phyloP scores from a whole-genome alignment of 2,797 vertebrate species.

The Alca torda region DNA sequence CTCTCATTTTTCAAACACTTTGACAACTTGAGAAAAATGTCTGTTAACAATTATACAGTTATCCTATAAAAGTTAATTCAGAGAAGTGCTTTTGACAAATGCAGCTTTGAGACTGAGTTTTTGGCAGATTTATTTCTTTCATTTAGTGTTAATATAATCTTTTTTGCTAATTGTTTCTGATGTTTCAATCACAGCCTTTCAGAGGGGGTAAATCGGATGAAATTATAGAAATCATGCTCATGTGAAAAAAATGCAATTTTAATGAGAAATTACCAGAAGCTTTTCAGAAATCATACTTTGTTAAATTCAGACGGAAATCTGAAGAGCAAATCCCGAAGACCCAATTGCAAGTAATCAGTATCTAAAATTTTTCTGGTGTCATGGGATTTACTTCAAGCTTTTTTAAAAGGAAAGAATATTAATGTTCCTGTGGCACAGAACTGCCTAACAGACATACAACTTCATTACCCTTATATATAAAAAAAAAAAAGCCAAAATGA shows the following conservation, averaged over 20 bases:
- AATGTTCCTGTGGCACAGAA: conserved; percentile 22
- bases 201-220: conserved; percentile 45
- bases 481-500: neutral
- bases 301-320: conserved; percentile 68
- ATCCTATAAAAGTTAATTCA: conserved; percentile 41
- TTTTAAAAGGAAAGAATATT: conserved; percentile 53
- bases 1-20: conserved; percentile 39
- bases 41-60: conserved; percentile 36
- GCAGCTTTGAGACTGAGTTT: neutral
- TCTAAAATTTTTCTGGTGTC: conserved; percentile 61
- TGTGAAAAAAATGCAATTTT: conserved; percentile 56
- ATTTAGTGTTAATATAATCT: conserved; percentile 33
- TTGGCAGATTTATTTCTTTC: conserved; percentile 43
- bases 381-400: conserved; percentile 54
- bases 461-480: conserved; percentile 2
- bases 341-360: conserved; percentile 60
- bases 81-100: conserved; percentile 49
- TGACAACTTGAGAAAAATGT: conserved; percentile 46
- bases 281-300: conserved; percentile 68
- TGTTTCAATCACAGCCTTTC: conserved; percentile 54
- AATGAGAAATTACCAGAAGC: conserved; percentile 52
- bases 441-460: conserved; percentile 25
- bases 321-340: conserved; percentile 68
- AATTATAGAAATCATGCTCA: conserved; percentile 57
- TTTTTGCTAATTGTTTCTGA: conserved; percentile 67